phyloP scores from a whole-genome alignment of 2,113 vertebrate genomes.

The Electrona antarctica region DNA sequence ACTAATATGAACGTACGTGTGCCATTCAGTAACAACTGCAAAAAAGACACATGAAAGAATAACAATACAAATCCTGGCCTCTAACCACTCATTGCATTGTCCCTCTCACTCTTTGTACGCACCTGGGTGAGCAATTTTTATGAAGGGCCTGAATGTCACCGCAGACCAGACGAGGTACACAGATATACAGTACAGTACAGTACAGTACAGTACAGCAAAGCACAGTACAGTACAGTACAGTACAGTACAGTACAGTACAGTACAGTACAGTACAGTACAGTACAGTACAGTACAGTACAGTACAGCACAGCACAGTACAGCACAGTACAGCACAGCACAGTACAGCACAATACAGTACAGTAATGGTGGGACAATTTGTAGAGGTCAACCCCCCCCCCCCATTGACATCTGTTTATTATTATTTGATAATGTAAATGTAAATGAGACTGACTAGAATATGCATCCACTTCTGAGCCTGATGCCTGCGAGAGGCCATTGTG shows the following conservation, averaged over 20 bases:
- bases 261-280: too few species aligned
- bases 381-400: slow-evolving; percentile 71
- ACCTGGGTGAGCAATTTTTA: slow-evolving; percentile 50
- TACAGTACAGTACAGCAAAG: too few species aligned
- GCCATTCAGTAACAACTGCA: background rate
- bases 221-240: too few species aligned
- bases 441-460: slow-evolving; percentile 51
- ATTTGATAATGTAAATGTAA: slow-evolving; percentile 58
- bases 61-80: background rate
- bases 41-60: background rate
- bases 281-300: too few species aligned
- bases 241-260: too few species aligned
- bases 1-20: background rate
- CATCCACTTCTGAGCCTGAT: too few species aligned
- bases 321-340: too few species aligned
- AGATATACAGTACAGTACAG: too few species aligned
- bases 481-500: too few species aligned
- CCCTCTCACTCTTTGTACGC: slow-evolving; percentile 28
- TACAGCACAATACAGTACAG: too few species aligned
- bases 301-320: too few species aligned
- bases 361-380: slow-evolving; percentile 64
- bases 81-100: slow-evolving; percentile 3
- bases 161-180: slow-evolving; percentile 48
- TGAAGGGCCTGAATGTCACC: slow-evolving; percentile 42
- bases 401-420: slow-evolving; percentile 67